Base-by-base conservation (phyloP, 2,888 invertebrate species). In the Philonicus albiceps region DNA sequence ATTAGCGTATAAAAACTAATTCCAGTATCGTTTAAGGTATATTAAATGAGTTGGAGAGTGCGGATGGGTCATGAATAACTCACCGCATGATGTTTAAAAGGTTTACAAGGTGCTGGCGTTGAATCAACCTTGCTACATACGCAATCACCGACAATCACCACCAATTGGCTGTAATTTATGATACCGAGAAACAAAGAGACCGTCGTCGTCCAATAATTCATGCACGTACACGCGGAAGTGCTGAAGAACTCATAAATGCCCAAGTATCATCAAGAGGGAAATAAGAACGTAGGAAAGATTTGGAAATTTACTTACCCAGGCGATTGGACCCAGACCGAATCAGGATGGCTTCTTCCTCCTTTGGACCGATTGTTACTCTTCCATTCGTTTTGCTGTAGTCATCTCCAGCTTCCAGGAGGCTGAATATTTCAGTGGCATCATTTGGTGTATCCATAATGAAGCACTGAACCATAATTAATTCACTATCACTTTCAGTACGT, bases 381-480 rank as follows among this genome's bases (percentile, higher is more conserved):
- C 80, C 80, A 80, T 80, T 80, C 49, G 53, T 22, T n/a, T 40
- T 80, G 30, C n/a, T 80, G 27, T 80, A 80, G 27, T 53, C 49
- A 19, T 53, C 31, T 5, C 49, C 13, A 16, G 80, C 8, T 16
- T 53, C 80, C 30, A 80, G 13, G 22, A 53, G 53, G 22, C 19
- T 43, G 19, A 49, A 53, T n/a, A 80, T 80, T 80, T 80, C 80
- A 76, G 34, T 76, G 76, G 37, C 22, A 49, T 49, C 80, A 49
- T 27, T 49, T 7, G 40, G 27, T 13, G 31, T 80, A 80, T 53
- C 31, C 80, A 80, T 80, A 53, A 80, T 53, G 49, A 80, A 13
- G 31, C 80, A 80, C 80, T 80, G 80, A 80, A 80, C 53, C 80
- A 80, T 80, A 80, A 80, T 74, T 74, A 74, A 22, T 8, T 73